A percentile compares a stretch with the other conserved stretches of the same genome.
Conservation (phyloP, 2,888 invertebrate species). For the Metopia argyrocephala region DNA sequence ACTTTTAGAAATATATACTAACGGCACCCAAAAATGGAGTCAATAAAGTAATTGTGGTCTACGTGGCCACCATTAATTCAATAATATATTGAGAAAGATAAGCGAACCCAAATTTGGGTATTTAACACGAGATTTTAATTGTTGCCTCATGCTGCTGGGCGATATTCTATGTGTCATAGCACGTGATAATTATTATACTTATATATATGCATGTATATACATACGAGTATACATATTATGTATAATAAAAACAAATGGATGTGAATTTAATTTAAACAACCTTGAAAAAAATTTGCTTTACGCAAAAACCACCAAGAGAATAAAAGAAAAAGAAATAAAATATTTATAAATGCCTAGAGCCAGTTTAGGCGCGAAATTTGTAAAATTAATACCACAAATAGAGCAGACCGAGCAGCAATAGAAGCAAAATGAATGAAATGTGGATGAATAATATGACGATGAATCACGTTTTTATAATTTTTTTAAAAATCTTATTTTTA, state of each 20-base stretch:
- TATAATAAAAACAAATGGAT: background rate
- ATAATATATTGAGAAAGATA: too few species aligned
- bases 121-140: too few species aligned
- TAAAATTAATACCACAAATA: constrained; percentile 1
- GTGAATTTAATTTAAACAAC: background rate
- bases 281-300: background rate
- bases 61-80: too few species aligned
- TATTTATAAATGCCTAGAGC: background rate
- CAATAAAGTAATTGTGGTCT: too few species aligned
- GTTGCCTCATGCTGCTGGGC: background rate
- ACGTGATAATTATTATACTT: background rate
- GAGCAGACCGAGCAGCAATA: too few species aligned
- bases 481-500: background rate
- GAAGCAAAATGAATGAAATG: too few species aligned
- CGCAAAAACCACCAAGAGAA: background rate
- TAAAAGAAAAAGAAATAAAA: background rate
- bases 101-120: too few species aligned
- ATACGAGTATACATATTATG: too few species aligned
- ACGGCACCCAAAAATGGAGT: too few species aligned
- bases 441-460: too few species aligned
- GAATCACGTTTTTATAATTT: background rate
- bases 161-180: background rate
- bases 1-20: too few species aligned
- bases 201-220: too few species aligned
- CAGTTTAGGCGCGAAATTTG: constrained; percentile 10